Conservation (phyloP, 2,888 invertebrate genomes). For the Idaea straminata region DNA sequence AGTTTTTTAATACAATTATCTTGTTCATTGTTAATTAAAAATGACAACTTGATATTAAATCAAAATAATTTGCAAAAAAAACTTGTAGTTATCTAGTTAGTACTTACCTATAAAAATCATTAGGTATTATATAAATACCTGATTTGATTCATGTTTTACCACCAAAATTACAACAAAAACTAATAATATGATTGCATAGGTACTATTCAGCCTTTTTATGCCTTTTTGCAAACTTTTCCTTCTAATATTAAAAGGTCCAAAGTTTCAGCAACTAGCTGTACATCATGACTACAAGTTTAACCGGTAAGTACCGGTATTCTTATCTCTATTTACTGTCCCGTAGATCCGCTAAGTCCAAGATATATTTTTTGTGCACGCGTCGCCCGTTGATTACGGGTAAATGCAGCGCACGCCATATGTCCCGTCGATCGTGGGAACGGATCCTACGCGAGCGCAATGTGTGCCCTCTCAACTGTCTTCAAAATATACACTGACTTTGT, state of each 20-base stretch:
- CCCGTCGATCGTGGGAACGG: slow-evolving; percentile 77
- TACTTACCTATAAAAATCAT: too few species aligned
- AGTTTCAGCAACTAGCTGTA: background rate
- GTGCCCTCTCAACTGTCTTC: slow-evolving; percentile 62
- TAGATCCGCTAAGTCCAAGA: slow-evolving; percentile 72
- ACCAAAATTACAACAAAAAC: background rate
- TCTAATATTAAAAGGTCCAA: background rate
- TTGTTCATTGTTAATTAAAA: background rate
- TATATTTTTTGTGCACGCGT: slow-evolving; percentile 74
- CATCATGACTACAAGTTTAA: slow-evolving; percentile 7
- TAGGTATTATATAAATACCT: background rate
- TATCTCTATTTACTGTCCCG: slow-evolving; percentile 54
- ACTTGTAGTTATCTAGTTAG: too few species aligned
- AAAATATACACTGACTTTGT: background rate
- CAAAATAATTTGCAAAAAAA: too few species aligned
- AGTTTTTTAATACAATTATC: background rate
- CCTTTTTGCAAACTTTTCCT: background rate
- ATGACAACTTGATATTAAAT: background rate
- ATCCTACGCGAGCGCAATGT: slow-evolving; percentile 68
- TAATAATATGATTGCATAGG: background rate
- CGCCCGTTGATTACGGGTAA: slow-evolving; percentile 67
- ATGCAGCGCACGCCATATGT: slow-evolving; percentile 77
- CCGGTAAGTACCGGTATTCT: slow-evolving; percentile 45
- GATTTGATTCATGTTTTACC: background rate
- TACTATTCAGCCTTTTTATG: background rate